A percentile compares a stretch with the other conserved stretches of the same genome.
phyloP scores from a whole-genome alignment of 2,888 invertebrate species.

The Helicoverpa assulta region DNA sequence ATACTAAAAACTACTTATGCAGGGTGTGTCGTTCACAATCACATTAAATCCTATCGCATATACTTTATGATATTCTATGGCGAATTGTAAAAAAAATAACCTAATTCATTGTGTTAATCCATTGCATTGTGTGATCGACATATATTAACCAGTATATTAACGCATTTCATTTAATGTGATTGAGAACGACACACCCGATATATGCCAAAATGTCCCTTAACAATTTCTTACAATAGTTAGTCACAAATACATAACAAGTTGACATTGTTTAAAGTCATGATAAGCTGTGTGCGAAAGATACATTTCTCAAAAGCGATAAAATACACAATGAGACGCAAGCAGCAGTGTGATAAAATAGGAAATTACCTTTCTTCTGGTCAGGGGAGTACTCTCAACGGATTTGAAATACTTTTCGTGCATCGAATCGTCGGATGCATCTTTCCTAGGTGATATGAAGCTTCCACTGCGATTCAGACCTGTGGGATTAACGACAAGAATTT shows the following conservation, averaged over 20 bases:
- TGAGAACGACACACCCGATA: too few species aligned
- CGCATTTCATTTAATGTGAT: too few species aligned
- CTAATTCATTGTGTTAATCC: too few species aligned
- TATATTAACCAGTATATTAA: too few species aligned
- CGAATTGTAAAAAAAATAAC: too few species aligned
- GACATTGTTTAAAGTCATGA: neutral
- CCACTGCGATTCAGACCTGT: conserved; percentile 88
- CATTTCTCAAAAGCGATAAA: neutral
- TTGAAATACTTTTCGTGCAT: conserved; percentile 95
- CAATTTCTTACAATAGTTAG: neutral
- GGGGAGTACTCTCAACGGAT: conserved; percentile 93
- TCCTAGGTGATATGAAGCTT: conserved; percentile 90
- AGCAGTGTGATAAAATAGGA: neutral
- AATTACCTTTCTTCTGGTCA: conserved; percentile 89
- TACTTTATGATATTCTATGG: too few species aligned
- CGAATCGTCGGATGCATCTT: conserved; percentile 93
- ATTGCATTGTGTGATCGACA: too few species aligned
- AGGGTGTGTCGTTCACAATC: too few species aligned
- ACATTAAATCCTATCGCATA: too few species aligned
- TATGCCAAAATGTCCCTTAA: neutral
- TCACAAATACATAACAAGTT: neutral
- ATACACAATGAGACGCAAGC: neutral
- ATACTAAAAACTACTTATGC: conserved; percentile 7
- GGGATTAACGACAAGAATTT: conserved; percentile 14
- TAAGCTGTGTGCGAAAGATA: neutral